These are phyloP conservation scores for Isotomurus palustris DNA, from an alignment of 2,888 invertebrate genomes.

Conservation along the genomic window DNA sequence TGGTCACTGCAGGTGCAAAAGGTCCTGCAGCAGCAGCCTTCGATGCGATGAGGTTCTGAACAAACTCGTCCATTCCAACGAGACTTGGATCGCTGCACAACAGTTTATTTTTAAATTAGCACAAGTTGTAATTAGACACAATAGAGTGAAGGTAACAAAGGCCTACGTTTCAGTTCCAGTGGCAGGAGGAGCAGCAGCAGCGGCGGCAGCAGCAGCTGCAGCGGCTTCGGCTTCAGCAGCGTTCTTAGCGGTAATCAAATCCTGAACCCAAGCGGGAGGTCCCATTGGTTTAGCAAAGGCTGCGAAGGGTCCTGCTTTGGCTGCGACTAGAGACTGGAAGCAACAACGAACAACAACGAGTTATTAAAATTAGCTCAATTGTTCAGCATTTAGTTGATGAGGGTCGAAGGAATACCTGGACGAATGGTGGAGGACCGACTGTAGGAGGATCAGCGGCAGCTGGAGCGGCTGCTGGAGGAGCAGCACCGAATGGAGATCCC, in stretches of 20 bases:
- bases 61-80: conserved; percentile 7
- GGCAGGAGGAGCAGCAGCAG: conserved; percentile 1
- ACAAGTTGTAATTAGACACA: neutral
- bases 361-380: too few relatives aligned
- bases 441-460: conserved; percentile 11
- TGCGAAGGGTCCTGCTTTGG: conserved; percentile 26
- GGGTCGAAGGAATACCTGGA: conserved; percentile 11
- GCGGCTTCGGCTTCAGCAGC: conserved; percentile 21
- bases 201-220: neutral
- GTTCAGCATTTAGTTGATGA: neutral
- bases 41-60: conserved; percentile 18
- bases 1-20: conserved; percentile 4
- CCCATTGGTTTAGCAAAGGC: conserved; percentile 16
- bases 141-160: neutral
- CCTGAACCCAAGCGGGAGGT: conserved; percentile 24
- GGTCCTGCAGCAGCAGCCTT: conserved; percentile 11
- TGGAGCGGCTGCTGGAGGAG: conserved; percentile 4
- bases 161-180: neutral
- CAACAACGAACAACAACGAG: too few relatives aligned
- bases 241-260: conserved; percentile 30
- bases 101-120: too few relatives aligned
- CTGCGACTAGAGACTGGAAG: conserved; percentile 20
- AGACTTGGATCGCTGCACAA: neutral
- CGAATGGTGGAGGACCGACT: conserved; percentile 25
- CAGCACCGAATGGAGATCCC: neutral